These are phyloP conservation scores for Seira sanloemensis DNA, from an alignment of 2,888 invertebrate species.

Conservation along the genomic window DNA sequence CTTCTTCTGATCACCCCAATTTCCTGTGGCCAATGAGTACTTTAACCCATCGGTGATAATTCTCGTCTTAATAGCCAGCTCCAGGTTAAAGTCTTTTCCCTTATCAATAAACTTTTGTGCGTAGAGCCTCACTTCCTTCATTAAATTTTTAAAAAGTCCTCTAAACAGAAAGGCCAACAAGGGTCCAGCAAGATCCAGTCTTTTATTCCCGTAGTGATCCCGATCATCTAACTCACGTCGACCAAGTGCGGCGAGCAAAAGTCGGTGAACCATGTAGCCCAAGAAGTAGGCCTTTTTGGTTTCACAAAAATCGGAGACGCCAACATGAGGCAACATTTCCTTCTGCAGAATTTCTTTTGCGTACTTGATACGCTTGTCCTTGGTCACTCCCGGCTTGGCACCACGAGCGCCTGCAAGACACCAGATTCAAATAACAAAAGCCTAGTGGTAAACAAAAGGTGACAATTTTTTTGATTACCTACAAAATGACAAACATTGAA, in stretches of 20 bases:
- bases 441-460: not conserved
- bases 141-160: conserved; percentile 95
- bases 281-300: conserved; percentile 99
- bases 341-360: conserved; percentile 99
- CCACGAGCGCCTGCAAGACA: conserved; percentile 87
- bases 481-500: too few species aligned
- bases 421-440: not conserved
- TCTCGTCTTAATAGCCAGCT: conserved; percentile 96
- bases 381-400: conserved; percentile 97
- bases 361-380: conserved; percentile 99
- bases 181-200: conserved; percentile 98
- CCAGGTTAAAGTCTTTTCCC: conserved; percentile 98
- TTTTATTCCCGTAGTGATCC: conserved; percentile 99
- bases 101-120: conserved; percentile 99
- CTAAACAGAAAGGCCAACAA: conserved; percentile 94
- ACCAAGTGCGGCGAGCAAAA: conserved; percentile 94
- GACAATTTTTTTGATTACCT: too few species aligned
- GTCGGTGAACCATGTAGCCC: conserved; percentile 99
- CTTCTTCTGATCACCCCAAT: conserved; percentile 99
- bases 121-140: conserved; percentile 98
- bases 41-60: conserved; percentile 98
- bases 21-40: conserved; percentile 99
- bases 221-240: conserved; percentile 98
- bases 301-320: conserved; percentile 99
- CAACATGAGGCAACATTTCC: conserved; percentile 99